Evolutionary conservation across 2,797 vertebrate species (phyloP).

Genomic region (Danio choprae): DNA sequence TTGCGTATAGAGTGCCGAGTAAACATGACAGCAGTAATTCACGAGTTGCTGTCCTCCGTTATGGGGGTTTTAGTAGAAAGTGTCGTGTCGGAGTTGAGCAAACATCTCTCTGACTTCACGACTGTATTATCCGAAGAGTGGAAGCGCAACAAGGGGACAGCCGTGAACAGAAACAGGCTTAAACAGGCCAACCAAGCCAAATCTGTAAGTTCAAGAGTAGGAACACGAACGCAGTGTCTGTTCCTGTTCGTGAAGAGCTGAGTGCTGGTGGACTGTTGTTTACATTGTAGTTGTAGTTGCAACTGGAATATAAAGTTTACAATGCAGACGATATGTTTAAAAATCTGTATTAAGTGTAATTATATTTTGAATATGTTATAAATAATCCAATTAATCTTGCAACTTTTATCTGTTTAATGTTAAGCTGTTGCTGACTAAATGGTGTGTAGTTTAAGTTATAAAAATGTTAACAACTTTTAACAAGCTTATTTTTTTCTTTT

Average conservation of each 20-base stretch:
- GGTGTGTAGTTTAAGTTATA: not conserved
- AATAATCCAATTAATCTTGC: not conserved
- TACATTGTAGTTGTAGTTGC: not conserved
- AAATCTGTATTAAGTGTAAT: not conserved
- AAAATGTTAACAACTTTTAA: no score
- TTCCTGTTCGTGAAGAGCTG: not conserved
- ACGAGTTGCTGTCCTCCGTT: conserved; percentile 44
- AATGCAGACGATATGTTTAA: not conserved
- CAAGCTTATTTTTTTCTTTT: no score
- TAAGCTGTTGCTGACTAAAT: not conserved
- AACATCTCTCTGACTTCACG: conserved; percentile 41
- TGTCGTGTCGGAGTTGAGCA: conserved; percentile 47
- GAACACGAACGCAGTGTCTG: not conserved
- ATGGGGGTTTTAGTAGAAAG: conserved; percentile 48
- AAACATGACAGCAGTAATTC: conserved; percentile 27
- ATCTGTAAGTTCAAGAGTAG: conserved; percentile 34
- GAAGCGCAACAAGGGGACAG: conserved; percentile 21
- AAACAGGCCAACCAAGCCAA: conserved; percentile 39
- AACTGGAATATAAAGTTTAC: no score
- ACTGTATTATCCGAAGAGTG: conserved; percentile 36
- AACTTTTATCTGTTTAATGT: not conserved
- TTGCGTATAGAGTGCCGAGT: not conserved
- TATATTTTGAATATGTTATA: not conserved
- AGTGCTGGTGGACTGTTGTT: not conserved
- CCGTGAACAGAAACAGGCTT: conserved; percentile 32